phyloP scores from a whole-genome alignment of 35 echinoderm and acorn worm genomes.

The Apostichopus parvimensis region DNA sequence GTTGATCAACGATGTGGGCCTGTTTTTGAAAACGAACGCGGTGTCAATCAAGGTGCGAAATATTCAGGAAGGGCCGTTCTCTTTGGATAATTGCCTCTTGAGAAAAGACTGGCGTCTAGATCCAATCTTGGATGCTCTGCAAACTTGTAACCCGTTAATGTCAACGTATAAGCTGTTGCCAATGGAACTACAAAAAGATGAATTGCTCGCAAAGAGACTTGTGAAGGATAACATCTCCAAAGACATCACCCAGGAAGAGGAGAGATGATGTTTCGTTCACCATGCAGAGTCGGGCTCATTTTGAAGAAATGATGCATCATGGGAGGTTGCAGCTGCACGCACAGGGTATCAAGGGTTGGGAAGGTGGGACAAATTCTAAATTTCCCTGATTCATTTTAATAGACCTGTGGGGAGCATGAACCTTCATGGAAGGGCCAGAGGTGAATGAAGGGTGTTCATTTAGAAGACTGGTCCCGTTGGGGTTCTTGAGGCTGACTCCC shows the following conservation, averaged over 20 bases:
- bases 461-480: too few species aligned
- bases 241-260: neutral
- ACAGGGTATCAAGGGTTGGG: too few species aligned
- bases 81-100: conserved; percentile 68
- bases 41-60: conserved; percentile 69
- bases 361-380: too few species aligned
- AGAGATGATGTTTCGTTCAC: too few species aligned
- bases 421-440: too few species aligned
- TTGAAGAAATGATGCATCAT: too few species aligned
- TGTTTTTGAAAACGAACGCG: conserved; percentile 77
- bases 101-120: conserved; percentile 82
- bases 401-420: too few species aligned
- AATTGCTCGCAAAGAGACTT: neutral
- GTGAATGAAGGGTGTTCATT: too few species aligned
- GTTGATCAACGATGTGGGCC: conserved; percentile 75
- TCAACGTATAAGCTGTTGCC: conserved; percentile 52
- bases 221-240: conserved; percentile 1
- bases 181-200: conserved; percentile 36
- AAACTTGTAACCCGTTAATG: conserved; percentile 24
- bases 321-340: too few species aligned
- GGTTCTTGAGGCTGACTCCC: too few species aligned
- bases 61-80: conserved; percentile 79
- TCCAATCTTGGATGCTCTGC: conserved; percentile 35
- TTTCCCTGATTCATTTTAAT: too few species aligned
- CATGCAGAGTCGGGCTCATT: too few species aligned